Percentiles rank a stretch among this genome's conserved stretches.
phyloP scores from a whole-genome alignment of 2,888 invertebrate genomes.

The Candidula unifasciata region DNA sequence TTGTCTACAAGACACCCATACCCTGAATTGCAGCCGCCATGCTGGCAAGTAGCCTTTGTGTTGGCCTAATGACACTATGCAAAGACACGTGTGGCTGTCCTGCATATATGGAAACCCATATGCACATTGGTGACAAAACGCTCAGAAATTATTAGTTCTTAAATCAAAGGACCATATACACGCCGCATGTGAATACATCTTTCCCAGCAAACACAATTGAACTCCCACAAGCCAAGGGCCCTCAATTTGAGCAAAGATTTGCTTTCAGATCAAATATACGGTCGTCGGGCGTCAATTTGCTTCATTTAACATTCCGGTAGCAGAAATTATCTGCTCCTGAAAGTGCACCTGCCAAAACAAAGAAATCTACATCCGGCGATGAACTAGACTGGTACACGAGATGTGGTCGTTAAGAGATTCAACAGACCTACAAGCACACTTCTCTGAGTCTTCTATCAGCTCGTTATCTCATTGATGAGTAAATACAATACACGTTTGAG shows the following conservation, averaged over 20 bases:
- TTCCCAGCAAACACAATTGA: not conserved
- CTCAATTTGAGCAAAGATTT: slow-evolving; percentile 25
- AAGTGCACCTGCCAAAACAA: not conserved
- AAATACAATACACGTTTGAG: not conserved
- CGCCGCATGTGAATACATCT: not conserved
- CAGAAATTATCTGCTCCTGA: not conserved
- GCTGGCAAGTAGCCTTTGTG: not conserved
- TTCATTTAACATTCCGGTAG: not conserved
- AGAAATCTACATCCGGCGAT: not conserved
- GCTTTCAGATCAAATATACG: not conserved
- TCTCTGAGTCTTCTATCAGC: not conserved
- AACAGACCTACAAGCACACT: not conserved
- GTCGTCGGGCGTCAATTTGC: not conserved
- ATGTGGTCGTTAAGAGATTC: not conserved
- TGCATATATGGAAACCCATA: not conserved
- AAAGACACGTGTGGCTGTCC: too few relatives aligned
- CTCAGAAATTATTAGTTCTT: not conserved
- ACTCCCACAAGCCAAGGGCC: not conserved
- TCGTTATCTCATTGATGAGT: not conserved
- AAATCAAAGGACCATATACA: not conserved
- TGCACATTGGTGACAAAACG: not conserved
- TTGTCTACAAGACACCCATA: not conserved
- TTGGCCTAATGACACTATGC: not conserved
- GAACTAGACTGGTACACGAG: not conserved
- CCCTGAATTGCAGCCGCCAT: not conserved